phyloP scores from a whole-genome alignment of 2,888 invertebrate genomes.

The Euzophera pinguis region DNA sequence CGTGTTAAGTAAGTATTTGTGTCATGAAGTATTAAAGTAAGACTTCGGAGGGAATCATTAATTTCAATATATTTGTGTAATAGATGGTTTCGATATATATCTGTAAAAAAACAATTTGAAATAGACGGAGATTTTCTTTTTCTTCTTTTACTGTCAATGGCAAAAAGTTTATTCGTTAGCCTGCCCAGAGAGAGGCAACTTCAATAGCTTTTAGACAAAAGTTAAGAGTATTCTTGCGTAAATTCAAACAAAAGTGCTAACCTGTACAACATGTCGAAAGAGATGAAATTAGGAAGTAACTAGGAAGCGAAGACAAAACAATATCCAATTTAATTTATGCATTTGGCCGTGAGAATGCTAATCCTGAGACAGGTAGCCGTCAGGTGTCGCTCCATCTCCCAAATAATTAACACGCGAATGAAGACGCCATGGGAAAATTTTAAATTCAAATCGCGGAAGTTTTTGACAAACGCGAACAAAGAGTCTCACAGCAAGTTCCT shows the following conservation, averaged over 20 bases:
- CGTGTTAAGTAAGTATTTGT: too few relatives aligned
- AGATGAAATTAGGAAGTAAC: neutral
- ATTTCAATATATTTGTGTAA: neutral
- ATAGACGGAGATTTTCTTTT: too few relatives aligned
- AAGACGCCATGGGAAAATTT: constrained; percentile 58
- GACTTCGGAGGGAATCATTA: too few relatives aligned
- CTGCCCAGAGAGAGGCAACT: too few relatives aligned
- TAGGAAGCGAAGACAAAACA: neutral
- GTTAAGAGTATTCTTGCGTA: too few relatives aligned
- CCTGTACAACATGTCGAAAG: neutral
- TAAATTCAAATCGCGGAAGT: constrained; percentile 66
- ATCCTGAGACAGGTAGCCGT: constrained; percentile 27
- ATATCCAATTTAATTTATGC: neutral
- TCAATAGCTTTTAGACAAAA: too few relatives aligned
- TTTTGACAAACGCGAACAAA: constrained; percentile 40
- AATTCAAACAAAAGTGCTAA: neutral
- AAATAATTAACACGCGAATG: constrained; percentile 64
- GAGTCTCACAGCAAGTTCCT: constrained; percentile 26
- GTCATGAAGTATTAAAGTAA: too few relatives aligned
- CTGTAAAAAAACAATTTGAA: too few relatives aligned
- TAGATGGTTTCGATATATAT: too few relatives aligned
- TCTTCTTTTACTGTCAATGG: too few relatives aligned
- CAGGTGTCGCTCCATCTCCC: constrained; percentile 52
- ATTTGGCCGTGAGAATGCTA: constrained; percentile 6
- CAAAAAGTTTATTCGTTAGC: too few relatives aligned